Percentiles rank a stretch among this genome's conserved stretches.
phyloP scores from a whole-genome alignment of 2,113 vertebrate species.

The Leptosomus discolor region DNA sequence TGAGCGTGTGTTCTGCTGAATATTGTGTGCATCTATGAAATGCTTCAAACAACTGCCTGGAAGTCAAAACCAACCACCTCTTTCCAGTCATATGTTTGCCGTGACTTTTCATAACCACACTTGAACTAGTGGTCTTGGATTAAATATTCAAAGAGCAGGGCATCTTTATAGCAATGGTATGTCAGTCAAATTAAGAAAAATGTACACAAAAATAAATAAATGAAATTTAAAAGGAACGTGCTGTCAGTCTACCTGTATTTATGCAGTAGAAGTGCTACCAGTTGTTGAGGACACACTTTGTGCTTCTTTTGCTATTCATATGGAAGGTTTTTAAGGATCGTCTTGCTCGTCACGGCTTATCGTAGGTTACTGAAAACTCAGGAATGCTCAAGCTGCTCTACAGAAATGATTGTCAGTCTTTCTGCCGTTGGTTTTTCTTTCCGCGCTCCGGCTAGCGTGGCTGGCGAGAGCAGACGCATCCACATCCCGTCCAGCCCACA shows the following conservation, averaged over 20 bases:
- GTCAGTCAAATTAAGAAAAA: slow-evolving; percentile 50
- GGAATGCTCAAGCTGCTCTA: not conserved
- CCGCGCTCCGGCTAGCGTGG: not conserved
- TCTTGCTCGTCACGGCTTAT: not conserved
- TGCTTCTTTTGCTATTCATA: not conserved
- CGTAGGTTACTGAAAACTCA: not conserved
- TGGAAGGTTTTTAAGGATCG: not conserved
- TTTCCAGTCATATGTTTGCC: slow-evolving; percentile 64
- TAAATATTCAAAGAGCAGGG: slow-evolving; percentile 52
- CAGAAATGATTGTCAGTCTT: not conserved
- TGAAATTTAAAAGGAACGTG: not conserved
- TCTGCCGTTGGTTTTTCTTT: not conserved
- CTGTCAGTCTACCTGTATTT: not conserved
- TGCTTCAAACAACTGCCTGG: slow-evolving; percentile 58
- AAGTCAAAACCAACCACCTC: slow-evolving; percentile 51
- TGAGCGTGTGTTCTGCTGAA: slow-evolving; percentile 53
- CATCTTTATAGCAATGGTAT: slow-evolving; percentile 61
- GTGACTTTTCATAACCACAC: slow-evolving; percentile 63
- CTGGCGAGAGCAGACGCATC: slow-evolving; percentile 12
- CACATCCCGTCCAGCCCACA: slow-evolving; percentile 52
- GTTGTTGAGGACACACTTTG: not conserved
- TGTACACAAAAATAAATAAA: slow-evolving; percentile 75
- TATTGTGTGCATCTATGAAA: slow-evolving; percentile 39
- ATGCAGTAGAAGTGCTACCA: not conserved
- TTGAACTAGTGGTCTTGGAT: slow-evolving; percentile 50